These are phyloP conservation scores for Epistrophe grossulariae DNA, from an alignment of 2,888 invertebrate genomes.

Conservation along the genomic window DNA sequence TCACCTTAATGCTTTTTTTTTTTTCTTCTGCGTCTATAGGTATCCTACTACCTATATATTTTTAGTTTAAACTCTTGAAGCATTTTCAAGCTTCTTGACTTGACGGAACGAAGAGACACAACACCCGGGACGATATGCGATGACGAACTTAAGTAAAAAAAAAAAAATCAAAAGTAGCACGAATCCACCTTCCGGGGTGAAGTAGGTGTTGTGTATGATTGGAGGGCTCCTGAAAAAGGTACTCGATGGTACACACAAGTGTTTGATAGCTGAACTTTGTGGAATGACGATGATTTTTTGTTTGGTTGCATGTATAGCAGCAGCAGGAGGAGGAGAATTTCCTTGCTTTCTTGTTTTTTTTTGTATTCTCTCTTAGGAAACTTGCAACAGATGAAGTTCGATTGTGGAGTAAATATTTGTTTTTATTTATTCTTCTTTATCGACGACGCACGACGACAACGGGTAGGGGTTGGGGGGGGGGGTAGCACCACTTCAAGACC, in stretches of 20 bases:
- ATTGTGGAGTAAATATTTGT: constrained; percentile 67
- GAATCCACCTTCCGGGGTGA: constrained; percentile 65
- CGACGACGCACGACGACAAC: not conserved
- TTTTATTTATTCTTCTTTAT: constrained; percentile 31
- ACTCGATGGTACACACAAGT: constrained; percentile 53
- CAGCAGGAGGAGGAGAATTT: not conserved
- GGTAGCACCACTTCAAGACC: not conserved
- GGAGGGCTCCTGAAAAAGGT: constrained; percentile 69
- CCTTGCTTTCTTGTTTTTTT: not conserved
- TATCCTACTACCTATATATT: not conserved
- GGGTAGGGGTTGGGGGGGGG: no score
- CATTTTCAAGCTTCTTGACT: constrained; percentile 46
- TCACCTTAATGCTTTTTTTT: constrained; percentile 16
- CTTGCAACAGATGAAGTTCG: constrained; percentile 65
- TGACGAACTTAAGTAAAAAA: not conserved
- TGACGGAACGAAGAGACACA: constrained; percentile 26
- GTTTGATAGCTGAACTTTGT: constrained; percentile 41
- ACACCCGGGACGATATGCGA: not conserved
- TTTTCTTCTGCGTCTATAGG: not conserved
- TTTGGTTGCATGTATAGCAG: constrained; percentile 17
- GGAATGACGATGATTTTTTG: constrained; percentile 49
- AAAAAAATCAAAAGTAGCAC: constrained; percentile 46
- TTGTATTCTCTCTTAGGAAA: not conserved
- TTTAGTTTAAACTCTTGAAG: constrained; percentile 41
- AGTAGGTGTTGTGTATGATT: constrained; percentile 66